Evolutionary conservation across 2,888 invertebrate species (phyloP).

Genomic region (Catocala sponsa): DNA sequence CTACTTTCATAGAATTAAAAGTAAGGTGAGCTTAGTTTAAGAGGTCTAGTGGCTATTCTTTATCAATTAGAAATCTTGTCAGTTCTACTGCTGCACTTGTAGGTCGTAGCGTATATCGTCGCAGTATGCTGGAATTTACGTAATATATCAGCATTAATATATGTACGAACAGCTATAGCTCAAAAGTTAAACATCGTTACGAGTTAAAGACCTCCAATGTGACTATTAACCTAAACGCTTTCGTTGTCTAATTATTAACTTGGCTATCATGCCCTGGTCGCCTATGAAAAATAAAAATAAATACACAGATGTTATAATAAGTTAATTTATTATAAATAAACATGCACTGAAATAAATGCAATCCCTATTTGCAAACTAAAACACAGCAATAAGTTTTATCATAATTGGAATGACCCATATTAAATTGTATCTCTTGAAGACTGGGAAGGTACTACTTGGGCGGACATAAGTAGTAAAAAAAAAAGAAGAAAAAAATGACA

Average conservation of each 20-base stretch:
- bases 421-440: slow-evolving; percentile 72
- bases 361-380: slow-evolving; percentile 81
- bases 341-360: slow-evolving; percentile 86
- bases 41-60: not conserved
- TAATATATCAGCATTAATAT: no score
- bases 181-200: no score
- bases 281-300: no score
- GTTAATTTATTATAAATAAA: slow-evolving; percentile 85
- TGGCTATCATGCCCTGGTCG: no score
- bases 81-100: not conserved
- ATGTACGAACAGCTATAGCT: no score
- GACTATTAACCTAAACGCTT: no score
- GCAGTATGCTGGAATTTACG: no score
- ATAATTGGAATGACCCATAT: slow-evolving; percentile 85
- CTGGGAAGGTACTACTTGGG: slow-evolving; percentile 81
- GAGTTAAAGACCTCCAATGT: no score
- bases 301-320: slow-evolving; percentile 43
- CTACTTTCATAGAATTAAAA: slow-evolving; percentile 1
- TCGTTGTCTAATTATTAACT: no score
- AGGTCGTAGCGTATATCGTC: no score
- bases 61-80: not conserved
- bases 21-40: not conserved
- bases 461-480: slow-evolving; percentile 76
- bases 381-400: slow-evolving; percentile 80
- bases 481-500: no score